Evolutionary conservation across 2,113 vertebrate species (phyloP).

Genomic region (Acanthochromis polyacanthus): DNA sequence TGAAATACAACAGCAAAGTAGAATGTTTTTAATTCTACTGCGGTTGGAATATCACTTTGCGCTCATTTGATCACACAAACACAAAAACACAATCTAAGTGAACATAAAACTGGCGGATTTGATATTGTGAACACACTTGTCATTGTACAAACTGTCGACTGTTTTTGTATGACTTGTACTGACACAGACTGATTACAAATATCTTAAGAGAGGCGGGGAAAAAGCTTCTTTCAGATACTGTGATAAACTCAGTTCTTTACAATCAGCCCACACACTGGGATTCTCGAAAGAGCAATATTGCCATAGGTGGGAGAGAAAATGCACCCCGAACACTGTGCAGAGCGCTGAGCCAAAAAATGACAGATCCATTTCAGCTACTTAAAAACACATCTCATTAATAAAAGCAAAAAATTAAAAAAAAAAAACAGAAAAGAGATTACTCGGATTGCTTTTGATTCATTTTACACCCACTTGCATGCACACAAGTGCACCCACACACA

Average conservation of each 20-base stretch:
- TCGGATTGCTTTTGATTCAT: constrained; percentile 56
- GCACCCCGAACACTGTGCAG: constrained; percentile 41
- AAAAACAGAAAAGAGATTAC: constrained; percentile 54
- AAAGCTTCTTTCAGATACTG: constrained; percentile 30
- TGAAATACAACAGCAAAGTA: not conserved
- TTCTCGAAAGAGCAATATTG: constrained; percentile 63
- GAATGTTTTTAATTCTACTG: not conserved
- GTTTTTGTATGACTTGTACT: constrained; percentile 1
- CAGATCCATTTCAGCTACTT: constrained; percentile 64
- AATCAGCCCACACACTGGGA: constrained; percentile 50
- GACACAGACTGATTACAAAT: constrained; percentile 29
- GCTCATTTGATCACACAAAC: not conserved
- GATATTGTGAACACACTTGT: not conserved
- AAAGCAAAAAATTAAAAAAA: constrained; percentile 58
- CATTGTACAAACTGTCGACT: not conserved
- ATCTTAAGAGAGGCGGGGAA: constrained; percentile 17
- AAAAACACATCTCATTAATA: constrained; percentile 73
- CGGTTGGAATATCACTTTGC: not conserved
- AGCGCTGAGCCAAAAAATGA: constrained; percentile 62
- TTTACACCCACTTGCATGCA: constrained; percentile 52
- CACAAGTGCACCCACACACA: constrained; percentile 38
- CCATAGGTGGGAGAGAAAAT: constrained; percentile 63
- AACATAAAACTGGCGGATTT: not conserved
- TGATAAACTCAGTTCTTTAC: constrained; percentile 48
- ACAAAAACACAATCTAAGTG: not conserved